These are phyloP conservation scores for Miichthys miiuy DNA, from an alignment of 2,797 vertebrate genomes.

Conservation along the genomic window DNA sequence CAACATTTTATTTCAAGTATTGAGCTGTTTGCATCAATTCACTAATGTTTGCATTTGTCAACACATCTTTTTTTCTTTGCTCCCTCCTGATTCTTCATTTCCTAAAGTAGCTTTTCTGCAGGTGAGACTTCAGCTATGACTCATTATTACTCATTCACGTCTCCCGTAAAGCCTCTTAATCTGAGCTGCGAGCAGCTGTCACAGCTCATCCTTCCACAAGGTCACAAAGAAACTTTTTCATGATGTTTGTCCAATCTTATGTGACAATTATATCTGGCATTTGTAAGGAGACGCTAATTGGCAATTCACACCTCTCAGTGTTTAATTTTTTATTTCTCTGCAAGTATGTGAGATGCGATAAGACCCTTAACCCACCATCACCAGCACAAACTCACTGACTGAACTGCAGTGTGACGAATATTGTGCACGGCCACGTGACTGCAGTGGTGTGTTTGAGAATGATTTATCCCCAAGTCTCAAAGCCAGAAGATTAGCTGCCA, in stretches of 20 bases:
- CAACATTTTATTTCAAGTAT: constrained; percentile 11
- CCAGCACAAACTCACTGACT: background rate
- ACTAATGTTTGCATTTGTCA: constrained; percentile 17
- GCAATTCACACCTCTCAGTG: constrained; percentile 27
- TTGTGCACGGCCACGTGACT: background rate
- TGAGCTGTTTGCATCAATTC: constrained; percentile 18
- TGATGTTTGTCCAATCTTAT: constrained; percentile 35
- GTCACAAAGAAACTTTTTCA: constrained; percentile 36
- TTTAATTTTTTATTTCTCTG: constrained; percentile 31
- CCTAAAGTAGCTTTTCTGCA: constrained; percentile 54
- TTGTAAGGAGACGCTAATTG: constrained; percentile 51
- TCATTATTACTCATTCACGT: constrained; percentile 48
- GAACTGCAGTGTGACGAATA: background rate
- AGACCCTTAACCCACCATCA: constrained; percentile 24
- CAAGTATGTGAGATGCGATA: constrained; percentile 28
- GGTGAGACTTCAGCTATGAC: constrained; percentile 48
- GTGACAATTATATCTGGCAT: constrained; percentile 50
- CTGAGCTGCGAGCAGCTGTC: constrained; percentile 46
- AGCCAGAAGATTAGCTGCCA: background rate
- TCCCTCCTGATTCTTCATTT: constrained; percentile 7
- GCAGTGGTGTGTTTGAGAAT: constrained; percentile 2
- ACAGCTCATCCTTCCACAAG: constrained; percentile 31
- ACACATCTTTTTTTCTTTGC: constrained; percentile 12
- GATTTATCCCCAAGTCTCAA: constrained; percentile 15
- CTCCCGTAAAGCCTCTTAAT: constrained; percentile 52